These are phyloP conservation scores for Pogonophryne albipinna DNA, from an alignment of 2,797 vertebrate genomes.

Conservation along the genomic window DNA sequence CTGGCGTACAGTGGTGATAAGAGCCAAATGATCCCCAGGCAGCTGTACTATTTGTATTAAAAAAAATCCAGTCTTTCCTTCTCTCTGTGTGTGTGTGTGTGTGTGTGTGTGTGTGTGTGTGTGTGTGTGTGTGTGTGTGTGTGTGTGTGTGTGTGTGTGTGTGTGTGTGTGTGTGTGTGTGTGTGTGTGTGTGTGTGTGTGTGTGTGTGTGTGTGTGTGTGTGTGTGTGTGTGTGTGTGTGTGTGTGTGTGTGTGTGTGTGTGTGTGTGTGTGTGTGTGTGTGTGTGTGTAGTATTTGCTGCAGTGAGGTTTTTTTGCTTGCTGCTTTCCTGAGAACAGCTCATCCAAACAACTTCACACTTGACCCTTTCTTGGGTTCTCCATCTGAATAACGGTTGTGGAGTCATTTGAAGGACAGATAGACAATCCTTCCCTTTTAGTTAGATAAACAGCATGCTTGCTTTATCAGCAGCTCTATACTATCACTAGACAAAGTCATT, in stretches of 20 bases:
- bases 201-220: constrained; percentile 17
- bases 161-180: constrained; percentile 2
- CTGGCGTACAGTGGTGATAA: constrained; percentile 67
- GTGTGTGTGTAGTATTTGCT: constrained; percentile 16
- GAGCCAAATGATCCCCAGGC: constrained; percentile 56
- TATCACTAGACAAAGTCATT: constrained; percentile 43
- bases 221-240: neutral
- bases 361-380: neutral
- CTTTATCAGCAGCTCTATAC: constrained; percentile 14
- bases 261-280: neutral
- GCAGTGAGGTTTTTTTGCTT: neutral
- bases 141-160: neutral
- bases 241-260: constrained; percentile 8
- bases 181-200: constrained; percentile 1
- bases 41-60: constrained; percentile 32
- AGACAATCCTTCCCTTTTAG: neutral
- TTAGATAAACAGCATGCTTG: constrained; percentile 4
- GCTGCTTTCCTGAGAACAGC: neutral
- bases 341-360: neutral
- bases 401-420: neutral
- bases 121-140: neutral
- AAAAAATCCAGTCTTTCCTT: constrained; percentile 23
- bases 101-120: constrained; percentile 12
- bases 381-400: too few relatives aligned
- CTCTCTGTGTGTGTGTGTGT: neutral